Conservation (phyloP, 2,113 vertebrate species). For the Xyrauchen texanus region DNA sequence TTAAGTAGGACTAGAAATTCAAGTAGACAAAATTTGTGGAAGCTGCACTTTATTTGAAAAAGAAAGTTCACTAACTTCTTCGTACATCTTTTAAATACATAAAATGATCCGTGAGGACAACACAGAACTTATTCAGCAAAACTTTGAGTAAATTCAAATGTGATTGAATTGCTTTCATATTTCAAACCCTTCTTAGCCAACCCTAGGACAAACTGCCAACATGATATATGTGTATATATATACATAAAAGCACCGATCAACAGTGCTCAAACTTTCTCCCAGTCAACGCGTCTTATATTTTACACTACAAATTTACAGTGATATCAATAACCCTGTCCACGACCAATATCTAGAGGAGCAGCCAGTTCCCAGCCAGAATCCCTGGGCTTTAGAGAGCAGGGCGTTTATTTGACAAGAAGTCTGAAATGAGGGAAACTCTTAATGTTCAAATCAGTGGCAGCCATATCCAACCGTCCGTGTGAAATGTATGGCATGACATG, state of each 20-base stretch:
- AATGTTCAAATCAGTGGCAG: conserved; percentile 97
- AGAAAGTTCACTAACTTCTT: conserved; percentile 84
- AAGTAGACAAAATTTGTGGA: conserved; percentile 80
- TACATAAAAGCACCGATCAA: conserved; percentile 92
- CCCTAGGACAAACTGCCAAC: conserved; percentile 77
- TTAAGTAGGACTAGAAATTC: background rate
- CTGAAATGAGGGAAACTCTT: conserved; percentile 96
- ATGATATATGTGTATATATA: conserved; percentile 78
- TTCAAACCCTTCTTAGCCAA: conserved; percentile 82
- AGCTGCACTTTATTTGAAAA: conserved; percentile 99
- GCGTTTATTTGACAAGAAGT: conserved; percentile 58
- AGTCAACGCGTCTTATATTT: conserved; percentile 56
- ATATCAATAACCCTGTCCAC: conserved; percentile 71
- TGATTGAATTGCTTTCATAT: conserved; percentile 94
- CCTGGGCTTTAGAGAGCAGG: conserved; percentile 33
- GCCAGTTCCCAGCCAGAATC: conserved; percentile 36
- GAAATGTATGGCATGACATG: conserved; percentile 93
- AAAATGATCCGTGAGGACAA: conserved; percentile 93
- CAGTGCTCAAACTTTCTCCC: conserved; percentile 79
- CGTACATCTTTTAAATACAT: conserved; percentile 96
- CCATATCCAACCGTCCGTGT: conserved; percentile 88
- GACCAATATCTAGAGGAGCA: conserved; percentile 55
- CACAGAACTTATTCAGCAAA: conserved; percentile 84
- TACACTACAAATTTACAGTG: conserved; percentile 80
- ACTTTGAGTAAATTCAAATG: conserved; percentile 82